Evolutionary conservation across 2,113 vertebrate species (phyloP).

Genomic region (Centropus unirufus): DNA sequence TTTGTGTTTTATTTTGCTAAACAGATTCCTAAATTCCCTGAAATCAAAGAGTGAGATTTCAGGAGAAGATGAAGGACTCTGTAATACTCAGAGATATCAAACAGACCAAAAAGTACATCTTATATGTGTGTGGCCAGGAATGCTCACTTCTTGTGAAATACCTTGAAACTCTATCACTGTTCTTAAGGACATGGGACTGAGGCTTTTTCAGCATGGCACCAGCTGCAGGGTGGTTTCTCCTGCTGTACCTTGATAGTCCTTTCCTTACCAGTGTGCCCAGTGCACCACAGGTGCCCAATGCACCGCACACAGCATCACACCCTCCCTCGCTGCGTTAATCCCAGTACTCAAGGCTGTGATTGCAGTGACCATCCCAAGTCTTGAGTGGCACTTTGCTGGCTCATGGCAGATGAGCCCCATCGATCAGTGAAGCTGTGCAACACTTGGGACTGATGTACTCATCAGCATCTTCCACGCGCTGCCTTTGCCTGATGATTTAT

Average conservation of each 20-base stretch:
- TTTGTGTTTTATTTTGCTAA: not conserved
- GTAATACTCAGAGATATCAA: not conserved
- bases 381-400: not conserved
- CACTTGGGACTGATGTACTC: not conserved
- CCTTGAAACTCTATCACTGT: not conserved
- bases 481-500: not conserved
- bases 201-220: fast-evolving
- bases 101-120: not conserved
- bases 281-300: not conserved
- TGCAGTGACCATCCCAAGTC: not conserved
- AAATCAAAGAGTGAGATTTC: not conserved
- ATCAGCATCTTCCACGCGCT: not conserved
- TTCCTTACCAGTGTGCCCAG: not conserved
- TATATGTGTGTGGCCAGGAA: not conserved
- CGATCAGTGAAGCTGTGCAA: fast-evolving
- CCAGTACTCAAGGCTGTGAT: fast-evolving
- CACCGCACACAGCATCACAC: not conserved
- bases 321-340: fast-evolving
- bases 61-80: not conserved
- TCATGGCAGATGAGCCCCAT: fast-evolving
- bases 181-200: not conserved
- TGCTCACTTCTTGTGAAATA: not conserved
- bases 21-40: not conserved
- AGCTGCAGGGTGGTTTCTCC: not conserved
- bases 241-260: no score